Conservation (phyloP, 2,113 vertebrate species). For the Actinemys pallida region DNA sequence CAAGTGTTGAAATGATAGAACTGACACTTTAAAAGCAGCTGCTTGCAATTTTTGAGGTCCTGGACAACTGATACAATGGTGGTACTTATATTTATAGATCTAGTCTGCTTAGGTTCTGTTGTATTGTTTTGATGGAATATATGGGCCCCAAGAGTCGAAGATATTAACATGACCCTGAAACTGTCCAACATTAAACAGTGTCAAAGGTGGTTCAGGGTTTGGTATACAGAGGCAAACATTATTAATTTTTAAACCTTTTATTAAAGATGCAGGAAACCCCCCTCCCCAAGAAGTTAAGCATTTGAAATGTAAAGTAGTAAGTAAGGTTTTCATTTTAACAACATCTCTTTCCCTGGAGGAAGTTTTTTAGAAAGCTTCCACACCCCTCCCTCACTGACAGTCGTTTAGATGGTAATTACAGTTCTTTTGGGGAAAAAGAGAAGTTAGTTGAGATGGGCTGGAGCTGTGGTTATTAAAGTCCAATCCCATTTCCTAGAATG, state of each 20-base stretch:
- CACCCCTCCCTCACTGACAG: too few species aligned
- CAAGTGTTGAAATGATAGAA: slow-evolving; percentile 42
- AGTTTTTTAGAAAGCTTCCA: neutral
- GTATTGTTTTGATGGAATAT: neutral
- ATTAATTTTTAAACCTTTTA: neutral
- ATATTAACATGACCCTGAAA: neutral
- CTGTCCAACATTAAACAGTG: neutral
- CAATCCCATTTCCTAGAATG: neutral
- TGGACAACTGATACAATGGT: rapidly evolving
- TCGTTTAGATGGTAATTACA: neutral
- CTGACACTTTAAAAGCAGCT: neutral
- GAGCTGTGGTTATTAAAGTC: neutral
- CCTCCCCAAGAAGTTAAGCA: neutral
- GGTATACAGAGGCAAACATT: neutral
- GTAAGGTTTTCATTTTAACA: too few species aligned
- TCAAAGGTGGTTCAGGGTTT: neutral
- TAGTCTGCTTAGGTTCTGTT: neutral
- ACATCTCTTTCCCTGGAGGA: neutral
- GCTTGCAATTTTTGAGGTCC: rapidly evolving
- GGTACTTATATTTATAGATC: rapidly evolving
- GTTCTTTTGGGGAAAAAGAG: neutral
- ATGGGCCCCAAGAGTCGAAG: neutral
- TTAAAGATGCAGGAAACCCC: neutral
- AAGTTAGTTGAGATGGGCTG: neutral
- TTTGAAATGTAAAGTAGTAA: neutral